Percentiles rank a stretch among this genome's conserved stretches.
phyloP scores from a whole-genome alignment of 2,888 invertebrate genomes.

The Melinaea menophilus region DNA sequence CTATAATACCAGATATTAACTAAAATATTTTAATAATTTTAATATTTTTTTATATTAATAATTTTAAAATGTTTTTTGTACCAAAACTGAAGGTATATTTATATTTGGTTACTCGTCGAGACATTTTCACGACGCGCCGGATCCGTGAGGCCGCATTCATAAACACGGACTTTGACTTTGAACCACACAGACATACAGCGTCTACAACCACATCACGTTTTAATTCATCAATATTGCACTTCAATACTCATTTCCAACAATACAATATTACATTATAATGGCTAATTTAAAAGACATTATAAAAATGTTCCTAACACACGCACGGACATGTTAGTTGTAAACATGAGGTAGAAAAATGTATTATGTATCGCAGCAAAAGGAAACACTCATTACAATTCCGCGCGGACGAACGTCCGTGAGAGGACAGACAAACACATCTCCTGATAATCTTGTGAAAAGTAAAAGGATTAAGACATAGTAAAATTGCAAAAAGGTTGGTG shows the following conservation, averaged over 20 bases:
- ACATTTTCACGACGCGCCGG: slow-evolving; percentile 61
- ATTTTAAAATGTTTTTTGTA: slow-evolving; percentile 16
- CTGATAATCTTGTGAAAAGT: slow-evolving; percentile 70
- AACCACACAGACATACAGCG: slow-evolving; percentile 56
- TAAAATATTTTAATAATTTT: no score
- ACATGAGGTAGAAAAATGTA: slow-evolving; percentile 70
- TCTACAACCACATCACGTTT: slow-evolving; percentile 34
- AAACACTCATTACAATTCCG: slow-evolving; percentile 74
- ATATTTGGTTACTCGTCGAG: slow-evolving; percentile 51
- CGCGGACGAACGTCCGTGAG: slow-evolving; percentile 66
- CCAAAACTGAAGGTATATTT: slow-evolving; percentile 50
- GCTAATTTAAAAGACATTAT: slow-evolving; percentile 60
- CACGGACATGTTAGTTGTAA: slow-evolving; percentile 69
- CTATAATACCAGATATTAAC: no score
- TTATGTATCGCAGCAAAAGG: slow-evolving; percentile 69
- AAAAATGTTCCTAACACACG: slow-evolving; percentile 57
- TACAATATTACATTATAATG: slow-evolving; percentile 47
- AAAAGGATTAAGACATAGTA: slow-evolving; percentile 39
- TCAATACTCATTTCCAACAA: slow-evolving; percentile 38
- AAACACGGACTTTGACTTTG: slow-evolving; percentile 62
- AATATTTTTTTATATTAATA: no score
- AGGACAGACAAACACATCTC: slow-evolving; percentile 63
- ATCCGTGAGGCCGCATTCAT: slow-evolving; percentile 73
- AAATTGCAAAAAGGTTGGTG: slow-evolving; percentile 8
- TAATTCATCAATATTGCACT: slow-evolving; percentile 37